Conservation (phyloP, 2,113 vertebrate species). For the Protomyctophum bolini region DNA sequence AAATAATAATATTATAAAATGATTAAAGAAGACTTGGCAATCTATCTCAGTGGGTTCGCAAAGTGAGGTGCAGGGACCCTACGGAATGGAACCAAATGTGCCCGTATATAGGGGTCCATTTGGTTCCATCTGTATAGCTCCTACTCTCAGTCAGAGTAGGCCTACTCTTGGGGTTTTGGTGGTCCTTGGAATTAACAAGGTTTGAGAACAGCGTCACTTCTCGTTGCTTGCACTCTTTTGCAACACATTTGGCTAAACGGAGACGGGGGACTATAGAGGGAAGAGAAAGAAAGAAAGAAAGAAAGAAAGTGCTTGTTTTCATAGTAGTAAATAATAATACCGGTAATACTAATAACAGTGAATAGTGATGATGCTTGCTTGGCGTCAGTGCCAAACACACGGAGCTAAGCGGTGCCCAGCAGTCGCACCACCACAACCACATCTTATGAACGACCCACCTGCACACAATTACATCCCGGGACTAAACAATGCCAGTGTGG, state of each 20-base stretch:
- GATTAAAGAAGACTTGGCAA: no score
- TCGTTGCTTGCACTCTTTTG: slow-evolving; percentile 14
- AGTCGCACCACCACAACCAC: slow-evolving; percentile 71
- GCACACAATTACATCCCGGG: slow-evolving; percentile 54
- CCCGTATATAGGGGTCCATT: no score
- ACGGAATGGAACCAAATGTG: no score
- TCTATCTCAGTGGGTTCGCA: no score
- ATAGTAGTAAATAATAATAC: slow-evolving; percentile 34
- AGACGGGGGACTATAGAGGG: background rate
- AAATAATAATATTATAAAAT: no score
- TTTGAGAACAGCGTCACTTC: no score
- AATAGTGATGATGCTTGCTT: slow-evolving; percentile 13
- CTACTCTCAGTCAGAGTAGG: no score
- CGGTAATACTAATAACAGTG: no score
- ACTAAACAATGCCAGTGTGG: slow-evolving; percentile 43
- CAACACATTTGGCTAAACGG: slow-evolving; percentile 20
- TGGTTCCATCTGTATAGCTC: no score
- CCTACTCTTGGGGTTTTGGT: no score
- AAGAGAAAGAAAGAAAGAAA: slow-evolving; percentile 21
- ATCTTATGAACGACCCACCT: slow-evolving; percentile 69
- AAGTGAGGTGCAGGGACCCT: no score
- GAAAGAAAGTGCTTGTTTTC: slow-evolving; percentile 30
- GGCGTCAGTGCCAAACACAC: slow-evolving; percentile 37
- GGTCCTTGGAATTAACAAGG: no score
- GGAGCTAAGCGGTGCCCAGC: slow-evolving; percentile 63